Conservation (phyloP, 1,140 invertebrate species). For the Archivesica marissinica region DNA sequence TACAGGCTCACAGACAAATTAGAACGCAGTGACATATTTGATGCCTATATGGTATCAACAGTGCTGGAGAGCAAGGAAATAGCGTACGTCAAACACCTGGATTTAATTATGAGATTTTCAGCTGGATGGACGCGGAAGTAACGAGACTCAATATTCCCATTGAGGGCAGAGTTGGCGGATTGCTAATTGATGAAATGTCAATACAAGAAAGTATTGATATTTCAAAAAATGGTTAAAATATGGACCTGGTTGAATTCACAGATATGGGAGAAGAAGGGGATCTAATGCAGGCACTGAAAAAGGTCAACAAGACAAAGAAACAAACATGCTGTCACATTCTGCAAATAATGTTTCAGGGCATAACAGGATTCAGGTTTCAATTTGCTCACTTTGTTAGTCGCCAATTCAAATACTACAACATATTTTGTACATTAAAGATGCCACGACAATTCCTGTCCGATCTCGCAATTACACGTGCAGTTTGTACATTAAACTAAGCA, state of each 20-base stretch:
- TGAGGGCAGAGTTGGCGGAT: slow-evolving; percentile 24
- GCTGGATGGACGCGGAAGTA: slow-evolving; percentile 63
- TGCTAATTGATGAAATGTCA: slow-evolving; percentile 61
- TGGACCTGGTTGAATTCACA: slow-evolving; percentile 46
- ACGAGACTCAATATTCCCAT: background rate
- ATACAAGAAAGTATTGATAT: slow-evolving; percentile 46
- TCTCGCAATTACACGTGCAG: too few relatives aligned
- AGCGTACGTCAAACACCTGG: too few relatives aligned
- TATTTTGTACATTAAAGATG: too few relatives aligned
- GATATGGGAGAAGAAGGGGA: slow-evolving; percentile 43
- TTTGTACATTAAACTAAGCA: too few relatives aligned
- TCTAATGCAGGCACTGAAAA: background rate
- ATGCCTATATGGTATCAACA: too few relatives aligned
- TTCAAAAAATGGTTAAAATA: background rate
- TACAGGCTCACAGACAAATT: too few relatives aligned
- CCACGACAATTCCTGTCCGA: too few relatives aligned
- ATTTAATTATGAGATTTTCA: too few relatives aligned
- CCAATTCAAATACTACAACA: too few relatives aligned
- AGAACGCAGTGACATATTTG: too few relatives aligned
- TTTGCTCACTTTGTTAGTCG: slow-evolving; percentile 67
- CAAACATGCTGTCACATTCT: slow-evolving; percentile 46
- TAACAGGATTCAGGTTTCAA: slow-evolving; percentile 62
- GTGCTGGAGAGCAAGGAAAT: too few relatives aligned
- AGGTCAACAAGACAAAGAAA: slow-evolving; percentile 43
- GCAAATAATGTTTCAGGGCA: slow-evolving; percentile 60